Conservation (phyloP, 2,888 invertebrate genomes). For the Meta bourneti region DNA sequence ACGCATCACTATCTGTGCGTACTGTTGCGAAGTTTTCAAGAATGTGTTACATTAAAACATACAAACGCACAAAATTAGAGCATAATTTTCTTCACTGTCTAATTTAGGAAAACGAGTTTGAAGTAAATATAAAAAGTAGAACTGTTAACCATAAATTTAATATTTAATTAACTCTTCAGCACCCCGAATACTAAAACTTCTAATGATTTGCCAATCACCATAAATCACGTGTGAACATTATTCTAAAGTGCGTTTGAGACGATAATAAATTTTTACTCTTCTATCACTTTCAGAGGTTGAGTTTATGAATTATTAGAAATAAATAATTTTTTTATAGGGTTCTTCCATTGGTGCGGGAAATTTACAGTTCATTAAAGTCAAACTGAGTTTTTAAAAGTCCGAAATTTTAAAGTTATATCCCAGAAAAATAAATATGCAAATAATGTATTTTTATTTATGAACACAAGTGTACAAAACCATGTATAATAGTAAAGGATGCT, state of each 20-base stretch:
- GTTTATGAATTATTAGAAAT: background rate
- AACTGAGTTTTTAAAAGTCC: background rate
- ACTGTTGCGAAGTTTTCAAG: too few species aligned
- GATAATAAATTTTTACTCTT: background rate
- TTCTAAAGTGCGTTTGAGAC: background rate
- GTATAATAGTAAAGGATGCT: too few species aligned
- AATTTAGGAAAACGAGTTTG: background rate
- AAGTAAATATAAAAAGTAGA: background rate
- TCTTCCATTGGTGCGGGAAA: background rate
- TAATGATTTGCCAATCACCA: background rate
- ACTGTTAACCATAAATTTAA: background rate
- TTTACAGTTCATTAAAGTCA: background rate
- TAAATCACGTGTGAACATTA: background rate
- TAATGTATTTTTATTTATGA: too few species aligned
- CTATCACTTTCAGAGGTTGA: background rate
- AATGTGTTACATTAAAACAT: too few species aligned
- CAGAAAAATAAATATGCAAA: too few species aligned
- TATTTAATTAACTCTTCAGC: background rate
- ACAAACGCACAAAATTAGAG: too few species aligned
- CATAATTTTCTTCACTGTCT: too few species aligned
- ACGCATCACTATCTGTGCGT: too few species aligned
- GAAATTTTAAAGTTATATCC: background rate
- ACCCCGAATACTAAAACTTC: background rate
- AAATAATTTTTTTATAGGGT: background rate
- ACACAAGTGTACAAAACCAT: too few species aligned